These are phyloP conservation scores for Sebastiscus tertius DNA, from an alignment of 2,797 vertebrate genomes.

Conservation along the genomic window DNA sequence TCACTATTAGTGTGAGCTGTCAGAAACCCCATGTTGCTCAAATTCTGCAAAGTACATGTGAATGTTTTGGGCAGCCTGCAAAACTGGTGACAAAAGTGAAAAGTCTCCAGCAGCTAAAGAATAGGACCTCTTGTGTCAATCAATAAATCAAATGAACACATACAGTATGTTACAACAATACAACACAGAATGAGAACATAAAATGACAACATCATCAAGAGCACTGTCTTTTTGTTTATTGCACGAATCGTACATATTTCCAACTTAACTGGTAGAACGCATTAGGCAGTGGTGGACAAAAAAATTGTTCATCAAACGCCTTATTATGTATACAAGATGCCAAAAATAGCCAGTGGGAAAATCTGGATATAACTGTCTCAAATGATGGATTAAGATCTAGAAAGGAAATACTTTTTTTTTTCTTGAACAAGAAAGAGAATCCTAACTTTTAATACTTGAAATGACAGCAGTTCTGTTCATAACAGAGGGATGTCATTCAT, in stretches of 20 bases:
- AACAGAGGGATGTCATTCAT: constrained; percentile 44
- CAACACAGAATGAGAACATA: constrained; percentile 1
- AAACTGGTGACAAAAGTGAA: background rate
- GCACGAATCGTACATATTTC: constrained; percentile 83
- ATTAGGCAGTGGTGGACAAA: constrained; percentile 75
- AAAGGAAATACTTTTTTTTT: constrained; percentile 62
- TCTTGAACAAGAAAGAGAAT: constrained; percentile 52
- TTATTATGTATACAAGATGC: constrained; percentile 66
- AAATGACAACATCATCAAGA: constrained; percentile 31
- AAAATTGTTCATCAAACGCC: constrained; percentile 66
- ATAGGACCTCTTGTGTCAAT: background rate
- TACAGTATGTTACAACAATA: background rate
- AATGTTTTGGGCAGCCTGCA: background rate
- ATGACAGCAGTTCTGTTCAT: constrained; percentile 48
- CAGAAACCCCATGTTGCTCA: background rate
- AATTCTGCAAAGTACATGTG: background rate
- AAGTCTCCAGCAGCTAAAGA: background rate
- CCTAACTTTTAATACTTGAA: constrained; percentile 53
- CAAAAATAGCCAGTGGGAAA: constrained; percentile 66
- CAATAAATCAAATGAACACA: background rate
- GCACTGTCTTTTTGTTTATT: constrained; percentile 81
- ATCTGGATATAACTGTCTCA: constrained; percentile 59
- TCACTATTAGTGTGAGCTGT: background rate
- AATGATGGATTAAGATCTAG: constrained; percentile 54
- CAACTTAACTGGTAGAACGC: constrained; percentile 79